Conservation (phyloP, 2,888 invertebrate genomes). For the Diplolepis rosae region DNA sequence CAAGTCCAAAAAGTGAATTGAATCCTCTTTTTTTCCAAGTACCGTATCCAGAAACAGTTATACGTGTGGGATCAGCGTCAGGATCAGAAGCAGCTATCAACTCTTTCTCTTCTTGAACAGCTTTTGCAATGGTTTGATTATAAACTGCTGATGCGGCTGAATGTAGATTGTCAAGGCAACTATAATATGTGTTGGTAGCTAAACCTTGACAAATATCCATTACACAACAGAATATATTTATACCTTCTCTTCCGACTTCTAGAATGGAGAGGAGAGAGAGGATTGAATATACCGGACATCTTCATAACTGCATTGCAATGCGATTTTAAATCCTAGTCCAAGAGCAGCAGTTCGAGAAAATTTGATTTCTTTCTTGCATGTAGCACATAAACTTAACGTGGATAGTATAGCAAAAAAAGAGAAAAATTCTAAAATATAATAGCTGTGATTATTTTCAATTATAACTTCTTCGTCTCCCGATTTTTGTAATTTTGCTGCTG, state of each 20-base stretch:
- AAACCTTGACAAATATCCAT: conserved; percentile 49
- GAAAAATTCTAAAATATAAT: too few species aligned
- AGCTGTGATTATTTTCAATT: too few species aligned
- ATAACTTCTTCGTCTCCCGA: too few species aligned
- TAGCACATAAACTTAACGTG: too few species aligned
- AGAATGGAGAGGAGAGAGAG: conserved; percentile 48
- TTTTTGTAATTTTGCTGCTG: too few species aligned
- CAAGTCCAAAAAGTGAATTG: not conserved
- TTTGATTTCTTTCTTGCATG: conserved; percentile 33
- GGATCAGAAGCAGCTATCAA: not conserved
- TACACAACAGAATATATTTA: conserved; percentile 48
- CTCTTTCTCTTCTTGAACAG: conserved; percentile 39
- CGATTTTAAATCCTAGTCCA: conserved; percentile 40
- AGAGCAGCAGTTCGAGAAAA: conserved; percentile 30
- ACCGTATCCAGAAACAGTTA: conserved; percentile 45
- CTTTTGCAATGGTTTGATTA: conserved; percentile 36
- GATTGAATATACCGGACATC: conserved; percentile 46
- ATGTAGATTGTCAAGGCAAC: too few species aligned
- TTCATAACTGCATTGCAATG: conserved; percentile 34
- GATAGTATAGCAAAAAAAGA: conserved; percentile 16
- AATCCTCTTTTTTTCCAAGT: conserved; percentile 41
- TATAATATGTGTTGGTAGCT: too few species aligned
- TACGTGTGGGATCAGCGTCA: not conserved
- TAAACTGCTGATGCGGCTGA: conserved; percentile 39
- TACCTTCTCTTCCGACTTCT: conserved; percentile 41